Evolutionary conservation across 1,140 invertebrate genomes (phyloP), one percentile per base, ranked within the genome.

Genomic region (Drosophila triauraria): DNA sequence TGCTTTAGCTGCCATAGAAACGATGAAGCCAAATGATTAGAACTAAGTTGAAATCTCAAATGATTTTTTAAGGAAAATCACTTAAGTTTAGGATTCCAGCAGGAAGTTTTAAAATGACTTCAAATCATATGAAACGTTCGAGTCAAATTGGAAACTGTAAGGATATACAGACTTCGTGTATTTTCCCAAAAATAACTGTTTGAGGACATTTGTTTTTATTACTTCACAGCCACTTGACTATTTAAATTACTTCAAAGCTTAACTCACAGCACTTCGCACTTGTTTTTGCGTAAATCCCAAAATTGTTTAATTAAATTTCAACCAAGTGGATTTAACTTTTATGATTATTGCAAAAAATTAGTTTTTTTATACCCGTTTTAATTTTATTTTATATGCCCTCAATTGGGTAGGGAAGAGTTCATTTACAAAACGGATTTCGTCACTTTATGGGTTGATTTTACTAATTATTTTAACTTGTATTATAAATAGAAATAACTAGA

Each of bases 301-400:
- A 43, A 50, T 69, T 78, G 38, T 57, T 44, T 47, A 51, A 54
- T 48, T 42, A 50, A 61, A 59, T 60, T 38, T 65, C 50, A 50
- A 32, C 46, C 35, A 46, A 42, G 53, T 42, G 27, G 46, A 23
- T 71, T 51, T 50, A 44, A 40, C 44, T 51, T 72, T 60, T 44
- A 60, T 15, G 67, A 50, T 72, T 72, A 51, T 51, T 30, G 67
- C 54, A 42, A 71, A 77, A 74, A 84, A 78, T 84, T 78, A 60
- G 53, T 56, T 68, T 65, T 74, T 81, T 65, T 83, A 82, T 74
- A 74, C 65, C 57, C 17, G 58, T 58, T 78, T 67, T 64, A 70
- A 80, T 88, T 88, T 78, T 63, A 63, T 88, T 72, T 83, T 74
- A 74, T 59, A 60, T 77, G 59, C 56, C 51, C 57, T 60, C 79